Base-by-base conservation (phyloP, 2,797 vertebrate genomes). In the Protosalanx chinensis region DNA sequence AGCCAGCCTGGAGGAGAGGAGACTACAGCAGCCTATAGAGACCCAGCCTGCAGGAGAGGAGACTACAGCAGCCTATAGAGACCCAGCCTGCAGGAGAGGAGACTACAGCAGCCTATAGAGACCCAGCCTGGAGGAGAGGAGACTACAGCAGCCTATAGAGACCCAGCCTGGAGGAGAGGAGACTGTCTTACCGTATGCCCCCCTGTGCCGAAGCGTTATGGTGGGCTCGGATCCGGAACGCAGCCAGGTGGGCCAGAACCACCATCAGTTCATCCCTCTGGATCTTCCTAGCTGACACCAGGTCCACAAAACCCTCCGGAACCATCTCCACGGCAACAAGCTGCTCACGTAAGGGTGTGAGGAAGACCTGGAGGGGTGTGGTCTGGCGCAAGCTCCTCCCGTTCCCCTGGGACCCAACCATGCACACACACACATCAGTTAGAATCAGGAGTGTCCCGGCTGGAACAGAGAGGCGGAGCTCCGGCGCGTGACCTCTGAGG, bases 201-300 rank as follows among this genome's bases (percentile, higher is more conserved):
- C 92, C 91, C 1, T 85, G 91, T 29, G 91, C 86, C 2, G 86
- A 92, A 82, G 82, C 15, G 77, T 94, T 95, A 74, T 95, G 92
- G 73, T 88, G 93, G 68, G 93, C 90, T 80, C 92, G 90, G 79
- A 98, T 91, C 72, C 89, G 84, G 67, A 99, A 88, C 27, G 87
- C 90, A 0, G 92, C 93, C 68, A 99, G 27, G 0, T 95, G 90
- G 8, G 91, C 91, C 0, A 99, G 85, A 62, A 95, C 92, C 0
- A 89, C 92, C 93, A 99, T 91, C 30, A 98, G 58, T 70, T 90
- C 93, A n/a, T 98, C 95, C 0, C 93, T 91, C 64, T 94, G 91
- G 7, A 94, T 81, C 0, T 67, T 81, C 35, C 65, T 84, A 30
- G 90, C 91, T 1, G 88, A 92, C 62, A 78, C 84, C 41, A 90